Evolutionary conservation across 1,140 invertebrate species (phyloP).

Genomic region (Musca domestica): DNA sequence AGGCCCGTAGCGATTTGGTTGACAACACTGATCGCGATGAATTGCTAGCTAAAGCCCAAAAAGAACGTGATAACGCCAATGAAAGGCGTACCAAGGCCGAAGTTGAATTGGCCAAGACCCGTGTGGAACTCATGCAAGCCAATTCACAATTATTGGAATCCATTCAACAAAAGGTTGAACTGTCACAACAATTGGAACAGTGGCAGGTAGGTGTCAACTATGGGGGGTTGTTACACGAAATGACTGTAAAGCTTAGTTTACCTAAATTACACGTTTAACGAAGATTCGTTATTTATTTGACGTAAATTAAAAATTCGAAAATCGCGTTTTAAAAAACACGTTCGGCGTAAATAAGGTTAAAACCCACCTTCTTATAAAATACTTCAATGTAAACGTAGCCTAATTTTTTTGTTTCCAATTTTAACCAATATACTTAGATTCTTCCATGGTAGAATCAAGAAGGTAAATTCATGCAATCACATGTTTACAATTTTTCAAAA

Average conservation of each 20-base stretch:
- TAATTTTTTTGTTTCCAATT: no score
- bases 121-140: constrained; percentile 88
- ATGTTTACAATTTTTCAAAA: no score
- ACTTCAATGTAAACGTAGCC: no score
- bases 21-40: constrained; percentile 74
- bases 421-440: no score
- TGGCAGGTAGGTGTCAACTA: constrained; percentile 78
- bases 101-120: constrained; percentile 80
- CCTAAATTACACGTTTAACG: background rate
- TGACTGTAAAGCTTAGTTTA: background rate
- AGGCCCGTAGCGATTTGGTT: constrained; percentile 70
- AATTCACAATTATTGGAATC: constrained; percentile 93
- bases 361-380: no score
- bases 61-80: constrained; percentile 83
- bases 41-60: constrained; percentile 75
- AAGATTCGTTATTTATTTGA: no score
- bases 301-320: no score
- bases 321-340: no score
- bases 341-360: no score
- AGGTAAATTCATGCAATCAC: no score
- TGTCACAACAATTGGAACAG: constrained; percentile 91
- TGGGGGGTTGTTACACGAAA: background rate
- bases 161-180: constrained; percentile 90
- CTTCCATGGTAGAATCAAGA: no score
- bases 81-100: constrained; percentile 82